Percentiles rank a stretch among this genome's conserved stretches.
Conservation (phyloP, 2,888 invertebrate species). For the Leptopilina myrica region DNA sequence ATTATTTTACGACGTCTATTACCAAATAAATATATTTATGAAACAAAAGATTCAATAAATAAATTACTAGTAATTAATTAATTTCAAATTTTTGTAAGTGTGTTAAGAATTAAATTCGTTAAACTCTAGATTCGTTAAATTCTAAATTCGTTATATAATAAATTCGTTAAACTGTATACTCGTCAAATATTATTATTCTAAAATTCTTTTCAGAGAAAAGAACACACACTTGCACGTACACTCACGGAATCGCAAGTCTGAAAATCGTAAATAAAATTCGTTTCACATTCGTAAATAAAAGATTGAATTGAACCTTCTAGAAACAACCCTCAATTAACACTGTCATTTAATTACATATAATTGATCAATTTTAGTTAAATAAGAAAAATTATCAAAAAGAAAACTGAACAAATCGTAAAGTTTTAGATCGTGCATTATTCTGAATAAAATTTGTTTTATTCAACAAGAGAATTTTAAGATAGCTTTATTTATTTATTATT, state of each 20-base stretch:
- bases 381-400: not conserved
- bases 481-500: too few species aligned
- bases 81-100: too few species aligned
- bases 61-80: not conserved
- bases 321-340: too few species aligned
- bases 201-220: not conserved
- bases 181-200: not conserved
- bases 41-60: not conserved
- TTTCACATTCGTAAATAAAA: too few species aligned
- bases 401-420: not conserved
- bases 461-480: too few species aligned
- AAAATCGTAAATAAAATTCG: not conserved
- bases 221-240: too few species aligned
- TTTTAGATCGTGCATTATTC: too few species aligned
- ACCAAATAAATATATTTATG: not conserved
- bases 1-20: not conserved
- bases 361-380: not conserved
- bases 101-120: too few species aligned
- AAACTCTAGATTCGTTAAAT: too few species aligned
- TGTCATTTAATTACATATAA: not conserved
- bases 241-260: too few species aligned
- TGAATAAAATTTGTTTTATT: too few species aligned
- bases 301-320: too few species aligned
- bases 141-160: not conserved
- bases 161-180: not conserved